phyloP scores from a whole-genome alignment of 2,113 vertebrate genomes.

The Naja naja region DNA sequence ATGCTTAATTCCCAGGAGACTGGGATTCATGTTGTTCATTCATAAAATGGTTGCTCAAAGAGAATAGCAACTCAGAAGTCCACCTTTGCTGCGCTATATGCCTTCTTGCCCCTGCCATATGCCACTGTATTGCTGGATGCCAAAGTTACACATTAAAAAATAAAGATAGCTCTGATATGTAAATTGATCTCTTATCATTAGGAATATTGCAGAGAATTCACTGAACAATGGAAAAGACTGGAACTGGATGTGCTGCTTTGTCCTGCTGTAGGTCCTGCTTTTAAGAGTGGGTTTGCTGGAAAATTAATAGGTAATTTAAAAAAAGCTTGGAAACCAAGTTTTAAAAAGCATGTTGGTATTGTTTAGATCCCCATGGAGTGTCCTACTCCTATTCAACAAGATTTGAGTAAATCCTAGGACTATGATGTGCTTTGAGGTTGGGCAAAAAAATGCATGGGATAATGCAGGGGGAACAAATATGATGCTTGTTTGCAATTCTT shows the following conservation, averaged over 20 bases:
- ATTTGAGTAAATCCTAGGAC: not conserved
- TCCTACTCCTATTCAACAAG: not conserved
- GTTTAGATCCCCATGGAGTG: not conserved
- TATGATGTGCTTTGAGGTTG: not conserved
- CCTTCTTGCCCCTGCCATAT: not conserved
- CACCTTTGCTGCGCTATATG: not conserved
- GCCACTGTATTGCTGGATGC: not conserved
- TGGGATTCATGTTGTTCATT: not conserved
- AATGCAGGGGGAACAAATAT: not conserved
- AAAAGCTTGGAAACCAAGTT: not conserved
- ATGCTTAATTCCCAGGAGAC: not conserved
- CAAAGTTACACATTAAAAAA: not conserved
- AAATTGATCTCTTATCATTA: conserved; percentile 9
- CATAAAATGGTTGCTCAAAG: not conserved
- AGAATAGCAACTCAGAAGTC: not conserved
- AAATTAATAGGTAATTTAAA: conserved; percentile 60
- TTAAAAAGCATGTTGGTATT: not conserved
- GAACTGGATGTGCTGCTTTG: conserved; percentile 81
- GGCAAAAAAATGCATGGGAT: not conserved
- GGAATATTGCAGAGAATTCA: conserved; percentile 76
- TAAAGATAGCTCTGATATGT: not conserved
- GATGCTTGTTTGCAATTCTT: not conserved
- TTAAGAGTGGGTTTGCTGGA: conserved; percentile 55
- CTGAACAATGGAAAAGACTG: conserved; percentile 72
- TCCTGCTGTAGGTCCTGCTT: conserved; percentile 76